Conservation (phyloP, 2,888 invertebrate genomes). For the Taphrorychus bicolor region DNA sequence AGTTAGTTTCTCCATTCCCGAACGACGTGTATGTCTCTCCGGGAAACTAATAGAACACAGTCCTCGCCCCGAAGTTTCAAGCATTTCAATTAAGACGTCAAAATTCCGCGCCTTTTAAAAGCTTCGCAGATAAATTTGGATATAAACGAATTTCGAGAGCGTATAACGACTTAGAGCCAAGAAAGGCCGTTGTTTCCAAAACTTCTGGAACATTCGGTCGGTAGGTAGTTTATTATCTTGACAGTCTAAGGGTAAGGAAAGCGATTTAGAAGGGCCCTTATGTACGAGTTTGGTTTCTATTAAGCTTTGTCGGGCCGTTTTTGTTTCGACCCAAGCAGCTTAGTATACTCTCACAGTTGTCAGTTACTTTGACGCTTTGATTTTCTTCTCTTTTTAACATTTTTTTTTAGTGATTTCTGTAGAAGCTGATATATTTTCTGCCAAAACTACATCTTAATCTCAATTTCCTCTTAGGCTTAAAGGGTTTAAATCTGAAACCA, state of each 20-base stretch:
- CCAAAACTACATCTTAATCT: no score
- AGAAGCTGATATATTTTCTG: no score
- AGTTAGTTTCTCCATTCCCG: neutral
- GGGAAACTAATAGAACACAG: neutral
- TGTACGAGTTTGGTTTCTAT: no score
- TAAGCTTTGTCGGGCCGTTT: no score
- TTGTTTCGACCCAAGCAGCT: no score
- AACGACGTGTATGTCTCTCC: neutral
- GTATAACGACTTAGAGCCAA: neutral
- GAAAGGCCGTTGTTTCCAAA: neutral
- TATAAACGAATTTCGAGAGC: neutral
- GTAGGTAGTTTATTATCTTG: neutral
- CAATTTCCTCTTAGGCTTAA: no score
- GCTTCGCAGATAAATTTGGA: neutral
- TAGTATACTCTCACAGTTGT: no score
- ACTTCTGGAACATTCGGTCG: neutral
- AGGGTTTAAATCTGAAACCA: no score
- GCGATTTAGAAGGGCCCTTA: neutral
- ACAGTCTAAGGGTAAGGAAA: neutral
- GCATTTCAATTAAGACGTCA: constrained; percentile 3
- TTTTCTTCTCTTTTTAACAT: no score
- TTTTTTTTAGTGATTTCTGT: no score
- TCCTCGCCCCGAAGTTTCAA: neutral
- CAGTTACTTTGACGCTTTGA: no score
- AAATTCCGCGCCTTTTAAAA: constrained; percentile 2